phyloP scores from a whole-genome alignment of 2,113 vertebrate genomes.

The Anoura caudifer region DNA sequence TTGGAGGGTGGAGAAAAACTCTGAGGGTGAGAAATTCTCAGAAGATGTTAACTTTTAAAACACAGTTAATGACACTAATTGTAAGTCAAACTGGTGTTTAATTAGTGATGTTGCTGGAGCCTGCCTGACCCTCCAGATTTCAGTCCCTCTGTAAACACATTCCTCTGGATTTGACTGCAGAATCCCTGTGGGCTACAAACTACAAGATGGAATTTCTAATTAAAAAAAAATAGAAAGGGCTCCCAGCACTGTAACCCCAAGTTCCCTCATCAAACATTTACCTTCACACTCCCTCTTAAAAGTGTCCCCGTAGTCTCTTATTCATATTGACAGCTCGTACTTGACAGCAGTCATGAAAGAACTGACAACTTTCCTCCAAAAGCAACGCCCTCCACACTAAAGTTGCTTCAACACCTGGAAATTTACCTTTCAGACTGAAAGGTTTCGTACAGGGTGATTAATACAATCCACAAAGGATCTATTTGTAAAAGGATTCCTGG shows the following conservation, averaged over 20 bases:
- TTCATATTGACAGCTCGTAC: neutral
- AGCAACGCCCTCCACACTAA: neutral
- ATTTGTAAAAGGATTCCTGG: constrained; percentile 28
- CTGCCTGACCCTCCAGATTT: constrained; percentile 42
- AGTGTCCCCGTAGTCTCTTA: neutral
- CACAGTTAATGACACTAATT: constrained; percentile 64
- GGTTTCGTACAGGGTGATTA: neutral
- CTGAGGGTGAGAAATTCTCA: constrained; percentile 45
- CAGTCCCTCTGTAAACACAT: constrained; percentile 52
- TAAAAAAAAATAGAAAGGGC: constrained; percentile 39
- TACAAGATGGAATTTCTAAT: constrained; percentile 61
- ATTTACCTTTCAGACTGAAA: constrained; percentile 43
- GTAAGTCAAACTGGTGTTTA: constrained; percentile 58
- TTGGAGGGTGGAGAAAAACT: neutral
- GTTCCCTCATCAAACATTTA: neutral
- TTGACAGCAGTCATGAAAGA: neutral
- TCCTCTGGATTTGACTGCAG: neutral
- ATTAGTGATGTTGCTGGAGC: constrained; percentile 29
- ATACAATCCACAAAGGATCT: constrained; percentile 48
- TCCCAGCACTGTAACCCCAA: neutral
- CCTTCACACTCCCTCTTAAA: neutral
- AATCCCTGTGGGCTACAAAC: neutral
- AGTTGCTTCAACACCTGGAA: constrained; percentile 40
- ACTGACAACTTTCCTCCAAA: neutral
- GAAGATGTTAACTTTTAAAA: constrained; percentile 62